phyloP scores from a whole-genome alignment of 1,140 invertebrate genomes.

The Chironomus tepperi region DNA sequence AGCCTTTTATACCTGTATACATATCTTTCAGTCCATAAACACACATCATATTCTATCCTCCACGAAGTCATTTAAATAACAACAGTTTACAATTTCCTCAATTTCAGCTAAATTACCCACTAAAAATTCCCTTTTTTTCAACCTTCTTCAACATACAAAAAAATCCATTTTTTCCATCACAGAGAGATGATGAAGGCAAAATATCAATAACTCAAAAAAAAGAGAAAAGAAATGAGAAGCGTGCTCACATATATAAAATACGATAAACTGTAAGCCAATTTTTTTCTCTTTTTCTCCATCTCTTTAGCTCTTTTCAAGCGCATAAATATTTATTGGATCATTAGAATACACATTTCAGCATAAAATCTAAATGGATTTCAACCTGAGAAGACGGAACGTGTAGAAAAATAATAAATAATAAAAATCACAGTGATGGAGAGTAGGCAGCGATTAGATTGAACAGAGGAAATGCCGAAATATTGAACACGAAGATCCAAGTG shows the following conservation, averaged over 20 bases:
- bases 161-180: background rate
- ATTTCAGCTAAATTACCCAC: background rate
- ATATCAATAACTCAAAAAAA: conserved; percentile 14
- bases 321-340: conserved; percentile 14
- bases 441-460: too few relatives aligned
- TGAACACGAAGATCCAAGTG: too few relatives aligned
- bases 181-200: conserved; percentile 3
- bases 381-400: background rate
- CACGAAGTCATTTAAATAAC: too few relatives aligned
- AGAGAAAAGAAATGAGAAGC: too few relatives aligned
- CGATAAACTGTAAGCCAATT: conserved; percentile 1
- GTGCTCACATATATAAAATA: background rate
- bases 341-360: conserved; percentile 13
- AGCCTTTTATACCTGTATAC: too few relatives aligned
- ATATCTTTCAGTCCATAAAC: too few relatives aligned
- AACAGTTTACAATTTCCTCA: too few relatives aligned
- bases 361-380: background rate
- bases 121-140: background rate
- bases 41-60: too few relatives aligned
- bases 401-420: too few relatives aligned
- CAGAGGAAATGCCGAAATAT: too few relatives aligned
- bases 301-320: background rate
- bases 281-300: background rate
- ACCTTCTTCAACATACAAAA: background rate
- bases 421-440: too few relatives aligned